Base-by-base conservation (phyloP, 1,140 invertebrate species). In the Wiebesia pumilae region DNA sequence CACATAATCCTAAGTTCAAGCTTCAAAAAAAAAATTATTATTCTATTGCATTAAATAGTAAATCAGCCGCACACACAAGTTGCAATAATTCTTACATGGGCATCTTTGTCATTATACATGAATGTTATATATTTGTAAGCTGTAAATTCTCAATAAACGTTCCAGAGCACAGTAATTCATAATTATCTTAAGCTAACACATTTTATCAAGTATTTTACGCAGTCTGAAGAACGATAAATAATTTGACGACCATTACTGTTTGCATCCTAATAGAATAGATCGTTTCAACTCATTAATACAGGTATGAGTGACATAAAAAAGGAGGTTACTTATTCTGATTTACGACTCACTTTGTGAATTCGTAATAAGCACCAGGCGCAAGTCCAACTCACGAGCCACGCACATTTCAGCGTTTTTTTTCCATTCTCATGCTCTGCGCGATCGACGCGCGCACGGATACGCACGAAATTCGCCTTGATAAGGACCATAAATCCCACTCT, bases 261-360 rank as follows among this genome's bases (percentile, higher is more conserved):
- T 21, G 30, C 69, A 38, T 38, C 33, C 35, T 38, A 71, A 35
- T 71, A 38, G 33, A 71, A 71, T 30, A 38, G 33, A 38, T 71
- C 69, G 69, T 38, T 69, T 30, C 16, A 24, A 35, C 69, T 71
- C 69, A 71, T 71, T 71, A 71, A 71, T 71, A 35, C 14, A 35
- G 67, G 67, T 69, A 38, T 71, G 73, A 7, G 43, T 51, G 40
- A 27, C 38, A 30, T 7, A 51, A 10, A 47, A 77, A 77, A 51
- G 73, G 73, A 33, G 16, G 35, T 47, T 77, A 77, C 38, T 77
- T 51, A 51, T 43, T 51, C 27, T 77, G 51, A 77, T 77, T 38
- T 77, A 47, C 73, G 73, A 47, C 12, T 77, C 38, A 30, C 3
- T 47, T 47, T 77, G 43, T 40, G 24, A 47, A 47, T 47, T n/a